These are phyloP conservation scores for Morone chrysops DNA, from an alignment of 2,113 vertebrate genomes.

Conservation along the genomic window DNA sequence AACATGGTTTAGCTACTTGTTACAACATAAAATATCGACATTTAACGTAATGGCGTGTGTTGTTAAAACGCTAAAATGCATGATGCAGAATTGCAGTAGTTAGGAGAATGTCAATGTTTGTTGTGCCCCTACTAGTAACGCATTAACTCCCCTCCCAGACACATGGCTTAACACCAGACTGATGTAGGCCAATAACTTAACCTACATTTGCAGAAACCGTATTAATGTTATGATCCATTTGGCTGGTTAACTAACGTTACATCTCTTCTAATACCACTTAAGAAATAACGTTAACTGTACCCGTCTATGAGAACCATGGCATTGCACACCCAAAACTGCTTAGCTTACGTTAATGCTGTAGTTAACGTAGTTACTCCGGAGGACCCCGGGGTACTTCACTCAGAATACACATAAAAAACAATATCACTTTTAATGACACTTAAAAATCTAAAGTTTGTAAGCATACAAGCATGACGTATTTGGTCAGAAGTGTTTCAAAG, in stretches of 20 bases:
- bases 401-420: too few species aligned
- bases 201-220: background rate
- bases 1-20: background rate
- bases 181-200: background rate
- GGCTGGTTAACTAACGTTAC: background rate
- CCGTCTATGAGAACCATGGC: too few species aligned
- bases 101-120: background rate
- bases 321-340: background rate
- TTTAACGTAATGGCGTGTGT: background rate
- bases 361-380: too few species aligned
- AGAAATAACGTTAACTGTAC: too few species aligned
- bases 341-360: too few species aligned
- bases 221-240: background rate
- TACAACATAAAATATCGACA: background rate
- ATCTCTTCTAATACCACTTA: background rate
- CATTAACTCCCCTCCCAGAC: background rate
- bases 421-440: too few species aligned
- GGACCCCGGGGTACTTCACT: background rate
- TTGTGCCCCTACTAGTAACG: background rate
- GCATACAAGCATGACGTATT: too few species aligned
- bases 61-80: background rate
- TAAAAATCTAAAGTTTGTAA: background rate
- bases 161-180: background rate
- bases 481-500: background rate
- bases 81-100: background rate